These are phyloP conservation scores for Musca domestica DNA, from an alignment of 1,140 invertebrate genomes.

Conservation along the genomic window DNA sequence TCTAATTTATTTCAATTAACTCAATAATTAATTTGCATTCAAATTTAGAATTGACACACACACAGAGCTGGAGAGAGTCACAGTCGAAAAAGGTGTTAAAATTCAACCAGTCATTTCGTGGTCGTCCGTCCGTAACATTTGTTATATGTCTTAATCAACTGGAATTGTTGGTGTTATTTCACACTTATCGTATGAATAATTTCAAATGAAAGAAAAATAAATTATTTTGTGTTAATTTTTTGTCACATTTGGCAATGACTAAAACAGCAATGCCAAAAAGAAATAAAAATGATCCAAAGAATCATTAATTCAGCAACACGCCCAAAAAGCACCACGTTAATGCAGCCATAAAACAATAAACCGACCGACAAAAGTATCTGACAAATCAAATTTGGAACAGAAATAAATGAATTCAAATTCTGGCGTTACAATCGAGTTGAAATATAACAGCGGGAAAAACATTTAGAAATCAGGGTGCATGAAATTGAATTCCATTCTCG, in stretches of 20 bases:
- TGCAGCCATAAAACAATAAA: not conserved
- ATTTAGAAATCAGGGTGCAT: no score
- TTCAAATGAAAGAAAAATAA: not conserved
- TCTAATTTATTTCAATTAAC: no score
- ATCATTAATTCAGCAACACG: not conserved
- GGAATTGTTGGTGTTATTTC: not conserved
- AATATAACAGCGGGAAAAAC: no score
- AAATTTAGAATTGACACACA: no score
- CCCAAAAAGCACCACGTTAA: not conserved
- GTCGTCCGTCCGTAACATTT: no score
- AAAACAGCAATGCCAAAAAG: not conserved
- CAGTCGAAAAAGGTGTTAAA: no score
- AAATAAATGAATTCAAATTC: conserved; percentile 3
- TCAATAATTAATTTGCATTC: no score
- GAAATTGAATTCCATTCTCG: no score
- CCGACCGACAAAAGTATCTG: not conserved
- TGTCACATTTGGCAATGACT: not conserved
- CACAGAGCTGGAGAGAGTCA: no score
- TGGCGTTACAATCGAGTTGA: no score
- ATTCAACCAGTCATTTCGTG: no score
- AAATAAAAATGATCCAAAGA: not conserved
- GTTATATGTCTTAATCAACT: conserved; percentile 1
- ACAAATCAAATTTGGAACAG: not conserved
- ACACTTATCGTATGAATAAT: no score
- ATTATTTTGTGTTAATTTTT: conserved; percentile 8